Percentiles rank a stretch among this genome's conserved stretches.
phyloP scores from a whole-genome alignment of 2,888 invertebrate species.

The Cactoblastis cactorum region DNA sequence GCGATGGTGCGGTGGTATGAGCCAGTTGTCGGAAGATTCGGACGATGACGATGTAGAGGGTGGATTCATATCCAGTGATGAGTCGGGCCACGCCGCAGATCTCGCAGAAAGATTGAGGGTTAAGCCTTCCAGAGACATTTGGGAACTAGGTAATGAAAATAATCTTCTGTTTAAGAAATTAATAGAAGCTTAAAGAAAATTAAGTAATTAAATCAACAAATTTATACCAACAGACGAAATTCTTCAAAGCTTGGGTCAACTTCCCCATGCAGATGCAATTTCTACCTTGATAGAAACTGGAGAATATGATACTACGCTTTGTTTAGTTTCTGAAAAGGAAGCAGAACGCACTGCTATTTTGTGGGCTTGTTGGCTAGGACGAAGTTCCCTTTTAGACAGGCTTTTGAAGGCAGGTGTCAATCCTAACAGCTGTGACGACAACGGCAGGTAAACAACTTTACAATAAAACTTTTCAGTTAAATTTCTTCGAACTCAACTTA shows the following conservation, averaged over 20 bases:
- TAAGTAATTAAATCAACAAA: neutral
- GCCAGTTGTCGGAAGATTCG: conserved; percentile 58
- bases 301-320: conserved; percentile 63
- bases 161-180: no score
- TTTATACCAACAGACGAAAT: conserved; percentile 54
- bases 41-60: conserved; percentile 66
- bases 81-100: conserved; percentile 68
- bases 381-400: conserved; percentile 71
- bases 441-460: conserved; percentile 79
- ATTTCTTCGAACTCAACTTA: neutral
- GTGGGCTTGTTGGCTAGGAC: conserved; percentile 81
- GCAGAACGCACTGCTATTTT: conserved; percentile 76
- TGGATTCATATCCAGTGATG: conserved; percentile 77
- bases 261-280: conserved; percentile 71
- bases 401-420: conserved; percentile 79
- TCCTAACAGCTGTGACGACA: conserved; percentile 82
- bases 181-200: no score
- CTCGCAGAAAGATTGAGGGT: conserved; percentile 63
- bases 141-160: conserved; percentile 58
- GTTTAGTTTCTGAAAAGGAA: conserved; percentile 39
- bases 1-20: conserved; percentile 65
- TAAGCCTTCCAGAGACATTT: conserved; percentile 69
- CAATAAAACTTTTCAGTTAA: neutral
- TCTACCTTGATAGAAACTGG: conserved; percentile 58
- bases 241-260: conserved; percentile 48